A percentile compares a stretch with the other conserved stretches of the same genome.
Conservation (phyloP, 2,888 invertebrate genomes). For the Athalia cordata region DNA sequence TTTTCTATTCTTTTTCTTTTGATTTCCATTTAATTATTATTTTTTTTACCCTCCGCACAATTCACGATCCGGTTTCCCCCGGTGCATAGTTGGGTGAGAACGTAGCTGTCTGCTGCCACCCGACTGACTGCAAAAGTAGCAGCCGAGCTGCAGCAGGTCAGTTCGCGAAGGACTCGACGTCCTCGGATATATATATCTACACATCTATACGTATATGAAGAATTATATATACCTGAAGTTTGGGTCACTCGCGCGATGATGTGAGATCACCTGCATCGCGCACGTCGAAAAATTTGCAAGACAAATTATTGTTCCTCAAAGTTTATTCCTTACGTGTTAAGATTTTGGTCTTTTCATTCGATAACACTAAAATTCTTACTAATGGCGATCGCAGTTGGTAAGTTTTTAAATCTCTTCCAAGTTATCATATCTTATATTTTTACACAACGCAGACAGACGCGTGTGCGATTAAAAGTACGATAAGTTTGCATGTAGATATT, state of each 20-base stretch:
- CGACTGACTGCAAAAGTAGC: not conserved
- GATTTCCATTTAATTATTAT: not conserved
- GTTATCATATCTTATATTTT: too few relatives aligned
- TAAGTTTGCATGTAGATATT: not conserved
- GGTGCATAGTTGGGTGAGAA: too few relatives aligned
- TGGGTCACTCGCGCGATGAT: conserved; percentile 3
- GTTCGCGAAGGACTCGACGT: conserved; percentile 14
- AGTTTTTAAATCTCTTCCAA: too few relatives aligned
- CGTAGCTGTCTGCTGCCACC: too few relatives aligned
- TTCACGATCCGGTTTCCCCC: not conserved
- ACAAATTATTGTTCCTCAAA: not conserved
- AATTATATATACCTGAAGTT: conserved; percentile 12
- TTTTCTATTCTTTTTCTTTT: not conserved
- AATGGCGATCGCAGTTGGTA: too few relatives aligned
- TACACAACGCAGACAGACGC: too few relatives aligned
- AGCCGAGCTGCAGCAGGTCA: not conserved
- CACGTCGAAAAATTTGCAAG: not conserved
- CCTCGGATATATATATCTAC: not conserved
- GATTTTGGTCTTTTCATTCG: too few relatives aligned
- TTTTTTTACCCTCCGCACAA: not conserved
- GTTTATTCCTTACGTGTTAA: too few relatives aligned
- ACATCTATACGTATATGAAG: not conserved
- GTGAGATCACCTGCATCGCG: conserved; percentile 9
- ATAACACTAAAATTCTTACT: too few relatives aligned
- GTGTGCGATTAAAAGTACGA: too few relatives aligned